A percentile compares a stretch with the other conserved stretches of the same genome.
These are phyloP conservation scores for Dryomyza anilis DNA, from an alignment of 2,888 invertebrate genomes.

Conservation along the genomic window DNA sequence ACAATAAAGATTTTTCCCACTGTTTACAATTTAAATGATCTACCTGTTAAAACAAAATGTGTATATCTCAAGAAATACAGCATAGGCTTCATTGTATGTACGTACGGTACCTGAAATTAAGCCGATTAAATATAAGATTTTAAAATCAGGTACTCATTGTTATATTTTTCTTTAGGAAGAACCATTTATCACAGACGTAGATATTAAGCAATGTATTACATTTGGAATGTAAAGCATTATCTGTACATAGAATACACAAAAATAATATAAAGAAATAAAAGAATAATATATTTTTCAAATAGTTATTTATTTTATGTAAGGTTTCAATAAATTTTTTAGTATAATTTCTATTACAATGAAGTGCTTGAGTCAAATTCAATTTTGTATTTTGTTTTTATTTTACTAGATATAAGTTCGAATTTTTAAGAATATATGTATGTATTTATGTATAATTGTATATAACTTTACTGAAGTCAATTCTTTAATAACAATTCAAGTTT, in stretches of 20 bases:
- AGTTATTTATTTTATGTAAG: conserved; percentile 29
- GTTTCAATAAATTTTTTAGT: conserved; percentile 29
- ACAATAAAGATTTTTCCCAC: too few species aligned
- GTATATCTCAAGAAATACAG: too few species aligned
- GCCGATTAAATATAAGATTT: background rate
- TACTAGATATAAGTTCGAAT: conserved; percentile 19
- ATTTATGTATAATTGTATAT: conserved; percentile 7
- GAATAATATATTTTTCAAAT: conserved; percentile 3
- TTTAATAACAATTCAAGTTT: conserved; percentile 13
- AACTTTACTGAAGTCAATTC: background rate
- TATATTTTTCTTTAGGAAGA: too few species aligned
- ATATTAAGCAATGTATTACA: too few species aligned
- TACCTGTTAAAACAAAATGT: too few species aligned
- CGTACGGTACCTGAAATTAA: too few species aligned
- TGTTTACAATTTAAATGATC: too few species aligned
- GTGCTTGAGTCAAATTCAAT: conserved; percentile 17
- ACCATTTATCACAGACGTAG: too few species aligned
- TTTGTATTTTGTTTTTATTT: background rate
- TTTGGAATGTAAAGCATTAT: too few species aligned
- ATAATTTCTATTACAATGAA: conserved; percentile 24
- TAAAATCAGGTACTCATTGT: background rate
- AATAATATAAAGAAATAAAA: background rate
- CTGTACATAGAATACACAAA: background rate
- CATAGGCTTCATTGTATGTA: too few species aligned
- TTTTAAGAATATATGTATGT: conserved; percentile 17